These are phyloP conservation scores for Drosophila lini DNA, from an alignment of 1,140 invertebrate genomes.

Conservation along the genomic window DNA sequence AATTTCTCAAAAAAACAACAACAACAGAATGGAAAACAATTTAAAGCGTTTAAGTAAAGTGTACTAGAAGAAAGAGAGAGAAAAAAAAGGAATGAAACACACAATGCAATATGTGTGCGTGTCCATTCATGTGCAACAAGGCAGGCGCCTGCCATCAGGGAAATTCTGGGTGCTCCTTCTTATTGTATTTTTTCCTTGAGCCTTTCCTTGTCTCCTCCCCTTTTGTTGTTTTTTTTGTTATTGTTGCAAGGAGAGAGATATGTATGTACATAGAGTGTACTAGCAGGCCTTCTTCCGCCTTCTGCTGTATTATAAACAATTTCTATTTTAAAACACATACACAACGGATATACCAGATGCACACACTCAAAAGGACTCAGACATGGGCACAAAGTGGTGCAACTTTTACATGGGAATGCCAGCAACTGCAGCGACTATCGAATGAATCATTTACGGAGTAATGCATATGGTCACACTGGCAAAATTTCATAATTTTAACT, in stretches of 20 bases:
- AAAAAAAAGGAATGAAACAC: constrained; percentile 3
- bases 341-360: constrained; percentile 4
- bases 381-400: constrained; percentile 7
- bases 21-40: constrained; percentile 32
- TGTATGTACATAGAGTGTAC: not conserved
- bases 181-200: constrained; percentile 8
- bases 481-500: not conserved
- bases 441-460: constrained; percentile 35
- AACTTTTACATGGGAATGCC: constrained; percentile 24
- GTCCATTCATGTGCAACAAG: constrained; percentile 76
- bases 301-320: constrained; percentile 70
- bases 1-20: constrained; percentile 17
- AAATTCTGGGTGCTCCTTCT: constrained; percentile 10
- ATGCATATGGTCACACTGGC: constrained; percentile 21
- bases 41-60: constrained; percentile 45
- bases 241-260: constrained; percentile 26
- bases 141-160: constrained; percentile 60
- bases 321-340: constrained; percentile 49
- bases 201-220: not conserved
- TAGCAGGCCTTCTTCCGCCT: constrained; percentile 37
- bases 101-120: constrained; percentile 49
- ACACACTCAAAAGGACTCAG: constrained; percentile 16
- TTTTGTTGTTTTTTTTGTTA: constrained; percentile 4
- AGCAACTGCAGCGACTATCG: constrained; percentile 23
- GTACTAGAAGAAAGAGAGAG: constrained; percentile 1